Conservation (phyloP, 2,113 vertebrate species). For the Neoarius graeffei region DNA sequence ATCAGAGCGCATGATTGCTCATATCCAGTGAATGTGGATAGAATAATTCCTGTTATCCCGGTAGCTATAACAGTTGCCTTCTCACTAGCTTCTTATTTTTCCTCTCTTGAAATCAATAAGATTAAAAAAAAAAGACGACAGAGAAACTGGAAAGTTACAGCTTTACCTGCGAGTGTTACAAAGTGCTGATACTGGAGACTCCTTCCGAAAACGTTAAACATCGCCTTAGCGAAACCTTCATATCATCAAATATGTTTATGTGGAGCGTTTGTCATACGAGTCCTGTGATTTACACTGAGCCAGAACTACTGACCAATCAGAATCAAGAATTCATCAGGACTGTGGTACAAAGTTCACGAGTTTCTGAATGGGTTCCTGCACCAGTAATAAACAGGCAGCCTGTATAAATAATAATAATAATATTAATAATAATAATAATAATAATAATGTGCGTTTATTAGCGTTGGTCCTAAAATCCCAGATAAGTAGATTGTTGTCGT, state of each 20-base stretch:
- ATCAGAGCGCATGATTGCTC: too few relatives aligned
- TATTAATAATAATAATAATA: not conserved
- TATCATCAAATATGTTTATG: not conserved
- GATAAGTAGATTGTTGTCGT: not conserved
- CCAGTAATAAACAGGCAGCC: not conserved
- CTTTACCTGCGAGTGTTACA: not conserved
- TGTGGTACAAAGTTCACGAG: not conserved
- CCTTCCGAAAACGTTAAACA: not conserved
- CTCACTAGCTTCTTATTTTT: too few relatives aligned
- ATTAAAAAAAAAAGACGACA: too few relatives aligned
- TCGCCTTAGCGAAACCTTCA: not conserved
- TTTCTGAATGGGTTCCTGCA: not conserved
- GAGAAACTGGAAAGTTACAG: too few relatives aligned
- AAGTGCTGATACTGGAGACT: too few relatives aligned
- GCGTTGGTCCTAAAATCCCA: not conserved
- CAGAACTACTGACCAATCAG: not conserved
- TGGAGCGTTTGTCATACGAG: too few relatives aligned
- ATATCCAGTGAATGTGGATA: too few relatives aligned
- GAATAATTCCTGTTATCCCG: too few relatives aligned
- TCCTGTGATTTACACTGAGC: not conserved
- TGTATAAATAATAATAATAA: not conserved
- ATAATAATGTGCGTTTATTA: not conserved
- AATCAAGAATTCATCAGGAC: not conserved
- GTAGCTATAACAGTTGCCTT: too few relatives aligned
- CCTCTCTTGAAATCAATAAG: too few relatives aligned